Percentiles rank a stretch among this genome's conserved stretches.
These are phyloP conservation scores for Hydrophis major DNA, from an alignment of 2,797 vertebrate genomes.

Conservation along the genomic window DNA sequence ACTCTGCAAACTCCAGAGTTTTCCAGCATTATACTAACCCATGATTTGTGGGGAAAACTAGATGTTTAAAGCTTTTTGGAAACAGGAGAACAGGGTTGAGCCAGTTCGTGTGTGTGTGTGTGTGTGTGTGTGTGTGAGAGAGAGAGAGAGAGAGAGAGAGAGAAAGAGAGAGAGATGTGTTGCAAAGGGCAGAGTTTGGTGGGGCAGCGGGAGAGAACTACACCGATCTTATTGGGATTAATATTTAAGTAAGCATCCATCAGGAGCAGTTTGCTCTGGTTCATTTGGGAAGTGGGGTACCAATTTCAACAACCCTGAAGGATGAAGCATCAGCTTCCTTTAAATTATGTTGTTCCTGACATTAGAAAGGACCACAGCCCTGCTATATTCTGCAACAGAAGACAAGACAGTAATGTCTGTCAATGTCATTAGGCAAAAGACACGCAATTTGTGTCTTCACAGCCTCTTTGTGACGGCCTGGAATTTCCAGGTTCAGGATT, in stretches of 20 bases:
- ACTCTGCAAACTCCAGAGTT: not conserved
- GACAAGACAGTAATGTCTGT: not conserved
- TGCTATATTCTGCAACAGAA: not conserved
- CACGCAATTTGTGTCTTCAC: not conserved
- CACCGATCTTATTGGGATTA: not conserved
- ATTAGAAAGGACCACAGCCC: not conserved
- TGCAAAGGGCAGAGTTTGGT: not conserved
- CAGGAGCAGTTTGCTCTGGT: not conserved
- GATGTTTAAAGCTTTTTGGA: not conserved
- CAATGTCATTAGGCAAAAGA: not conserved
- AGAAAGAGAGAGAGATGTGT: too few species aligned
- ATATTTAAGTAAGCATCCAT: not conserved
- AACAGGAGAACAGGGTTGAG: not conserved
- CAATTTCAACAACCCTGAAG: not conserved
- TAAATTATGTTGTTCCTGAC: not conserved
- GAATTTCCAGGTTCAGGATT: not conserved
- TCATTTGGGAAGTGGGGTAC: not conserved
- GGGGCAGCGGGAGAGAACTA: fast-evolving
- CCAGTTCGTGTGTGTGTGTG: not conserved
- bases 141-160: too few species aligned
- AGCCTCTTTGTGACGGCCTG: not conserved
- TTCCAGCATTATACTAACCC: not conserved
- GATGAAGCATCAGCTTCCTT: not conserved
- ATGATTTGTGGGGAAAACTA: not conserved
- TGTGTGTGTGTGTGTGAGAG: too few species aligned